phyloP scores from a whole-genome alignment of 2,888 invertebrate genomes.

The Polydrusus cervinus region DNA sequence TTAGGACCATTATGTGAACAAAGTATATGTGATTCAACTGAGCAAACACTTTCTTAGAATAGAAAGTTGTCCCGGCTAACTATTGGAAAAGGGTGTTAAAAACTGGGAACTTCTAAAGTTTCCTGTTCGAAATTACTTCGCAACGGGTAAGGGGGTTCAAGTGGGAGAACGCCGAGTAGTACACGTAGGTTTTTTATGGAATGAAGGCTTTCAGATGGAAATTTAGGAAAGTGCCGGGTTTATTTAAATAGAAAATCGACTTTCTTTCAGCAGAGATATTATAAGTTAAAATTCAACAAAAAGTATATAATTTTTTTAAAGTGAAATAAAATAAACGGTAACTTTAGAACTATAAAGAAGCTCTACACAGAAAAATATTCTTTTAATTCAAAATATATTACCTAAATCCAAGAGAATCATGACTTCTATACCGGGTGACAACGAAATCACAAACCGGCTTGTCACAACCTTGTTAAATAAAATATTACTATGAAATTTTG shows the following conservation, averaged over 20 bases:
- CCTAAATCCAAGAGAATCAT: no score
- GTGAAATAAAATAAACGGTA: no score
- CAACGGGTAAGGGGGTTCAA: slow-evolving; percentile 40
- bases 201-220: slow-evolving; percentile 28
- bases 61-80: slow-evolving; percentile 57
- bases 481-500: no score
- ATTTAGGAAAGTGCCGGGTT: slow-evolving; percentile 5
- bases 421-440: no score
- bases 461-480: no score
- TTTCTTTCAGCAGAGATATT: neutral
- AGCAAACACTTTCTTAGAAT: slow-evolving; percentile 65
- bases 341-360: no score
- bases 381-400: no score
- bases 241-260: slow-evolving; percentile 12
- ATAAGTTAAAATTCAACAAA: no score
- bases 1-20: slow-evolving; percentile 68
- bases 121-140: slow-evolving; percentile 61
- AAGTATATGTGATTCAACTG: slow-evolving; percentile 67
- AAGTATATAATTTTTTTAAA: no score
- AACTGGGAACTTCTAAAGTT: slow-evolving; percentile 70
- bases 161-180: slow-evolving; percentile 19
- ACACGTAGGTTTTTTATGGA: slow-evolving; percentile 44
- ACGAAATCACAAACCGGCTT: no score
- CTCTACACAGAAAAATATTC: no score
- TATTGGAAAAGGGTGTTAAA: slow-evolving; percentile 67